Percentiles rank a stretch among this genome's conserved stretches.
Conservation (phyloP, 2,113 vertebrate species). For the Genyomyrus donnyi region DNA sequence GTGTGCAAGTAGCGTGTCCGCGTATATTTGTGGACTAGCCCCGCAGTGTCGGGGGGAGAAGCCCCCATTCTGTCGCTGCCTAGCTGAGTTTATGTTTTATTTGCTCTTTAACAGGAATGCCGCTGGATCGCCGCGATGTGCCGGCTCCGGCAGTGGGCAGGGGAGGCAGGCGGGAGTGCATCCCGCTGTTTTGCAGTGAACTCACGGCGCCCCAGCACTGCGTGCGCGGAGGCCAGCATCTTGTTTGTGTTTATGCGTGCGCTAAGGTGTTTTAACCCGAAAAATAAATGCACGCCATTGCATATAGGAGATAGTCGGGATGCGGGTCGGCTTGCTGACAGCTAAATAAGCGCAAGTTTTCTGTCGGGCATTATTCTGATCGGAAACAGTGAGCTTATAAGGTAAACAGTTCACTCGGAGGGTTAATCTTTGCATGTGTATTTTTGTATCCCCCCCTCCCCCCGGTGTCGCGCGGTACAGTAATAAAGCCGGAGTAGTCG, state of each 20-base stretch:
- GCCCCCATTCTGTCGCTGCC: neutral
- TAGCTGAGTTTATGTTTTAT: neutral
- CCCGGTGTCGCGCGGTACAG: neutral
- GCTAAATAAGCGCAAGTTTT: neutral
- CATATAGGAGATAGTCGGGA: neutral
- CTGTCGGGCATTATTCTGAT: neutral
- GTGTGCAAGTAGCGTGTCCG: neutral
- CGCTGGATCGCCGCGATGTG: slow-evolving; percentile 2
- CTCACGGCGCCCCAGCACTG: neutral
- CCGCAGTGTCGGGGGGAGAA: neutral
- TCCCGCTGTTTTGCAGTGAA: neutral
- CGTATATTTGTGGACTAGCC: neutral
- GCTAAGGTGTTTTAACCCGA: neutral
- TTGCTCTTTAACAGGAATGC: slow-evolving; percentile 7
- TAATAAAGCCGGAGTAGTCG: neutral
- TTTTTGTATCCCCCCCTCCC: neutral
- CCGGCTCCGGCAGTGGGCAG: neutral
- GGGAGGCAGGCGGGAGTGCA: neutral
- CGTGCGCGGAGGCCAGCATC: neutral
- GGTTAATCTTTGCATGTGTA: neutral
- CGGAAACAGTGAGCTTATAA: neutral
- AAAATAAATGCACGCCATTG: neutral
- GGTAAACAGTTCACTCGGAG: neutral
- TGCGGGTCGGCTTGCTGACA: neutral
- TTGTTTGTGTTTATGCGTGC: neutral